Evolutionary conservation across 2,888 invertebrate genomes (phyloP).

Genomic region (Strigamia crassipes): DNA sequence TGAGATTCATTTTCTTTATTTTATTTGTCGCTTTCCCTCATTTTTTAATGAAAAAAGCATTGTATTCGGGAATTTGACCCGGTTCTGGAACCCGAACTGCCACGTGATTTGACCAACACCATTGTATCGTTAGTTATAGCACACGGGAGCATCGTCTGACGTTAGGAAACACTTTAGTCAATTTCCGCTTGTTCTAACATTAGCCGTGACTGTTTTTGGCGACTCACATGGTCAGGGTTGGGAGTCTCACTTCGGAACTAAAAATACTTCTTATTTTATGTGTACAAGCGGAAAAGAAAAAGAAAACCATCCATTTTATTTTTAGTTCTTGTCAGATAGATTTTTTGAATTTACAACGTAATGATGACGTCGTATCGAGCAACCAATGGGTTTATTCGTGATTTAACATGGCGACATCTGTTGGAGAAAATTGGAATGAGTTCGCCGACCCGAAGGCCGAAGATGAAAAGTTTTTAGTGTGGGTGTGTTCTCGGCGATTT

Average conservation of each 20-base stretch:
- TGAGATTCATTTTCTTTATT: too few relatives aligned
- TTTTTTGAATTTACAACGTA: neutral
- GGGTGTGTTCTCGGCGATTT: neutral
- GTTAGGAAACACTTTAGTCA: too few relatives aligned
- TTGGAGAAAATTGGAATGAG: neutral
- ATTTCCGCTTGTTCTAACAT: neutral
- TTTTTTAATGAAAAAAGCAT: too few relatives aligned
- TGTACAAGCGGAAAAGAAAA: neutral
- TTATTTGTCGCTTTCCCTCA: too few relatives aligned
- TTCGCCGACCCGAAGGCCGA: neutral
- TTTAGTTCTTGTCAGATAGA: too few relatives aligned
- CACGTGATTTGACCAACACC: too few relatives aligned
- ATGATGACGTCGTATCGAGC: neutral
- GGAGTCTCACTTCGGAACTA: neutral
- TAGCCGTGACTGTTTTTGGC: neutral
- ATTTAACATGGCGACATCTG: neutral
- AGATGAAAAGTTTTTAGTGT: neutral
- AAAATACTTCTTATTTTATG: neutral
- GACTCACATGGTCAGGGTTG: constrained; percentile 1
- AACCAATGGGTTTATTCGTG: neutral
- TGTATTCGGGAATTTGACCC: too few relatives aligned
- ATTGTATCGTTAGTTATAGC: too few relatives aligned
- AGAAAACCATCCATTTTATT: too few relatives aligned
- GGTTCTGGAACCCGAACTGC: too few relatives aligned
- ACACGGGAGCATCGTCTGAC: too few relatives aligned